Evolutionary conservation across 2,888 invertebrate species (phyloP).

Genomic region (Cataglyphis cursor): DNA sequence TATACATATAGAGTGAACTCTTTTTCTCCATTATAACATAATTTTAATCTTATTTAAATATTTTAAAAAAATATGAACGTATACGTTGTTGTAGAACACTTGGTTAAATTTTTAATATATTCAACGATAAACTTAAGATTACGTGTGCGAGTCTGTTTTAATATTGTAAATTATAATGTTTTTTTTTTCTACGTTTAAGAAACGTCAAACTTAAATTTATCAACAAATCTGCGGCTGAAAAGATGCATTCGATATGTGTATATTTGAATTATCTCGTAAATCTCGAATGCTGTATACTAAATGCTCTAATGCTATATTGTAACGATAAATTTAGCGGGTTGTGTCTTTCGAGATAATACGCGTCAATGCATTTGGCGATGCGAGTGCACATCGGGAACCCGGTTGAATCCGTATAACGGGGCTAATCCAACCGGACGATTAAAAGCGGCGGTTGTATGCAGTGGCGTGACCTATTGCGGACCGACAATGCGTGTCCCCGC

Average conservation of each 20-base stretch:
- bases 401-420: conserved; percentile 50
- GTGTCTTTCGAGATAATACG: conserved; percentile 47
- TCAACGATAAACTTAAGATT: background rate
- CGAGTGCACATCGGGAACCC: conserved; percentile 47
- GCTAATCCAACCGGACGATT: conserved; percentile 57
- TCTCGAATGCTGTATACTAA: background rate
- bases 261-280: background rate
- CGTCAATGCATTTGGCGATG: conserved; percentile 42
- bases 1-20: background rate
- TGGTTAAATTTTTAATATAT: background rate
- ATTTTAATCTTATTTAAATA: background rate
- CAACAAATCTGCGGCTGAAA: background rate
- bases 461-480: conserved; percentile 60
- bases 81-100: background rate
- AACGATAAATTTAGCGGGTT: conserved; percentile 49
- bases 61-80: background rate
- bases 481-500: conserved; percentile 67
- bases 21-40: background rate
- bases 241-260: background rate
- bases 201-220: background rate
- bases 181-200: background rate
- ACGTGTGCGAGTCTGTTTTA: background rate
- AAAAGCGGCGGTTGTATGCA: conserved; percentile 59
- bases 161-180: background rate
- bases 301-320: conserved; percentile 26